These are phyloP conservation scores for Solenopsis fugax DNA, from an alignment of 1,140 invertebrate genomes.

Conservation along the genomic window DNA sequence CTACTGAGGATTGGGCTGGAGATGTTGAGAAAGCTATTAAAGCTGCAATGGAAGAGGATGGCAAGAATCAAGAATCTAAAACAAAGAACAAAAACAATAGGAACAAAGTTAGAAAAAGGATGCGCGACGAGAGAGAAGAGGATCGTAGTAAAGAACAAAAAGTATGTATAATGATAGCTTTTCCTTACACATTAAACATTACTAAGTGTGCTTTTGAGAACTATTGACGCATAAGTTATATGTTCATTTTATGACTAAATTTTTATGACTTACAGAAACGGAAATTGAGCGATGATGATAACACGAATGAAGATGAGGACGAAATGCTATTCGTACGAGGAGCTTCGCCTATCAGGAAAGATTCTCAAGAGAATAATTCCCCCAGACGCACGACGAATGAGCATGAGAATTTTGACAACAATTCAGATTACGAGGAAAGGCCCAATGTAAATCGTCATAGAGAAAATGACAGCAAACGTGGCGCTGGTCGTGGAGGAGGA, in stretches of 20 bases:
- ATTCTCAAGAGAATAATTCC: constrained; percentile 78
- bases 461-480: constrained; percentile 82
- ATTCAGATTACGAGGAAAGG: constrained; percentile 82
- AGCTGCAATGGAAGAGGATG: constrained; percentile 88
- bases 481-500: constrained; percentile 75
- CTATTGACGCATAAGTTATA: neutral
- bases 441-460: constrained; percentile 79
- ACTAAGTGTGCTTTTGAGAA: constrained; percentile 20
- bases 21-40: constrained; percentile 92
- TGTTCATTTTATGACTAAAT: constrained; percentile 37
- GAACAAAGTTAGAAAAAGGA: constrained; percentile 83
- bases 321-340: constrained; percentile 93
- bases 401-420: constrained; percentile 82
- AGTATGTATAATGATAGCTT: constrained; percentile 58
- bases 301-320: constrained; percentile 91
- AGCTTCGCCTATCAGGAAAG: constrained; percentile 87
- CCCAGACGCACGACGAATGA: constrained; percentile 79
- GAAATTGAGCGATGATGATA: constrained; percentile 85
- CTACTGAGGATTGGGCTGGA: constrained; percentile 91
- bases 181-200: constrained; percentile 27
- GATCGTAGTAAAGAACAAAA: constrained; percentile 85
- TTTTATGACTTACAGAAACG: constrained; percentile 78
- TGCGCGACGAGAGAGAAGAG: constrained; percentile 86
- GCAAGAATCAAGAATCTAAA: constrained; percentile 87
- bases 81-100: constrained; percentile 85